Conservation (phyloP, 2,113 vertebrate species). For the Microcebus ravelobensis region DNA sequence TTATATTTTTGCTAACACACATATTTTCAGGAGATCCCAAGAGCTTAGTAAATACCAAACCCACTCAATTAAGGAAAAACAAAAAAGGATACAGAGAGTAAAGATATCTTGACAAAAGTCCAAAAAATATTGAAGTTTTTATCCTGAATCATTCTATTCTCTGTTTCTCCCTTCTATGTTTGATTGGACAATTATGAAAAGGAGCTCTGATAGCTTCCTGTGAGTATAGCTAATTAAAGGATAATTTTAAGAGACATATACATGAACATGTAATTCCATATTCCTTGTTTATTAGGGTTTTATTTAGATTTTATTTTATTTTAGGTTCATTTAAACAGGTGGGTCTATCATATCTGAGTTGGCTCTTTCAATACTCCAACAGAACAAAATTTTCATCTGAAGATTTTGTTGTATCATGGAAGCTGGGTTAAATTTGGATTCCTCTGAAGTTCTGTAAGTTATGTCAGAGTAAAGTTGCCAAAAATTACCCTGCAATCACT, state of each 20-base stretch:
- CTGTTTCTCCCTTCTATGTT: not conserved
- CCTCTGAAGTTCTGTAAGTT: conserved; percentile 41
- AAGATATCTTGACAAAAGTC: not conserved
- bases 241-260: not conserved
- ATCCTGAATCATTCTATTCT: not conserved
- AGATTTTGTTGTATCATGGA: conserved; percentile 32
- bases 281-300: not conserved
- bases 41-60: not conserved
- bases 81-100: not conserved
- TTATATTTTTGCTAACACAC: not conserved
- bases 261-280: not conserved
- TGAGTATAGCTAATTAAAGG: not conserved
- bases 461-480: conserved; percentile 26
- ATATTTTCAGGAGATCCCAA: not conserved
- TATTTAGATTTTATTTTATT: conserved; percentile 5
- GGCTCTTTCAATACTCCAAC: not conserved
- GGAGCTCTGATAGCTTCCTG: not conserved
- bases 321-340: not conserved
- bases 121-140: not conserved
- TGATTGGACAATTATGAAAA: not conserved
- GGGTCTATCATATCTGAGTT: not conserved
- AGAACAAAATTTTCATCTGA: conserved; percentile 34
- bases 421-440: conserved; percentile 37
- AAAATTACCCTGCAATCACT: conserved; percentile 46
- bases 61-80: not conserved